Percentiles rank a stretch among this genome's conserved stretches.
These are phyloP conservation scores for Drosophila prosaltans DNA, from an alignment of 1,140 invertebrate species.

Conservation along the genomic window DNA sequence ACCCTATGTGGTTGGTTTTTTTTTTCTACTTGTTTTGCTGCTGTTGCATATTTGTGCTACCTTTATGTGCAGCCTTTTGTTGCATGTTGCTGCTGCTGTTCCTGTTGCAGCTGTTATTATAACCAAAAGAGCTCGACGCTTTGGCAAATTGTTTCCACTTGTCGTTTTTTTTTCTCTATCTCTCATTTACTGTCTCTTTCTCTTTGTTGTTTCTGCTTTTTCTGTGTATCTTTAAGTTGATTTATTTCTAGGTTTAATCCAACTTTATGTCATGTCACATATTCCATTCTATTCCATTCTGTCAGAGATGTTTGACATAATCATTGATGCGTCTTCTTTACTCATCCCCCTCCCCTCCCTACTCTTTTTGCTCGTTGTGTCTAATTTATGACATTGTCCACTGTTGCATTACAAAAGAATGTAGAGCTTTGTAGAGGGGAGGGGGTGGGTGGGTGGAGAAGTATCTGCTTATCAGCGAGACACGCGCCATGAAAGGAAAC, in stretches of 20 bases:
- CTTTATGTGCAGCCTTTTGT: slow-evolving; percentile 22
- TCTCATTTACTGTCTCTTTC: not conserved
- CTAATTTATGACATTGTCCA: slow-evolving; percentile 77
- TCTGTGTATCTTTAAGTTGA: slow-evolving; percentile 47
- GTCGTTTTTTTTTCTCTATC: slow-evolving; percentile 33
- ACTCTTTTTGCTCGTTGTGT: slow-evolving; percentile 14
- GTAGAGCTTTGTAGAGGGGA: not conserved
- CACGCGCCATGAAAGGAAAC: slow-evolving; percentile 37
- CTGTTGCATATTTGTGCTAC: slow-evolving; percentile 28
- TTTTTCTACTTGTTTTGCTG: slow-evolving; percentile 1
- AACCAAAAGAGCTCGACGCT: slow-evolving; percentile 70
- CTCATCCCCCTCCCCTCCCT: not conserved
- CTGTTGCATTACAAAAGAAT: slow-evolving; percentile 48
- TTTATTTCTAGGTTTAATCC: slow-evolving; percentile 48
- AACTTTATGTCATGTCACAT: slow-evolving; percentile 49
- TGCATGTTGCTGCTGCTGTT: slow-evolving; percentile 29
- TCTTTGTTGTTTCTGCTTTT: slow-evolving; percentile 38
- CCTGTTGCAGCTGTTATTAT: slow-evolving; percentile 67
- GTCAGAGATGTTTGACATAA: slow-evolving; percentile 66
- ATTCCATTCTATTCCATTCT: slow-evolving; percentile 38
- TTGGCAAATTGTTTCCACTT: slow-evolving; percentile 77
- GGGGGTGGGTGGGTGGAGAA: not conserved
- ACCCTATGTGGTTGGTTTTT: not conserved
- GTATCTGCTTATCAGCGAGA: slow-evolving; percentile 57
- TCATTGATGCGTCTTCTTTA: slow-evolving; percentile 56